Evolutionary conservation across 2,797 vertebrate species (phyloP).

Genomic region (Leuciscus waleckii): DNA sequence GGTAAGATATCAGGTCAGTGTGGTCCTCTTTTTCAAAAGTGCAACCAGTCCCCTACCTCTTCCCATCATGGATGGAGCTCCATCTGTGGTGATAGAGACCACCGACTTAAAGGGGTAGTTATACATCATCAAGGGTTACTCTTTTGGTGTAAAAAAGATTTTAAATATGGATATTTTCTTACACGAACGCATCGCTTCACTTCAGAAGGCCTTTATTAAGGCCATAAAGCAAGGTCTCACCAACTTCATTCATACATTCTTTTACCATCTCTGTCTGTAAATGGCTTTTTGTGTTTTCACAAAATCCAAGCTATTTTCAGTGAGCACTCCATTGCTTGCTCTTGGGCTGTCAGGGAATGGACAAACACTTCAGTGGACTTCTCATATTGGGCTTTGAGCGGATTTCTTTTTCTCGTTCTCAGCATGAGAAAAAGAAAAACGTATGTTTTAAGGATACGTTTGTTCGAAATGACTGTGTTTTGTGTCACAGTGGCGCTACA

Average conservation of each 20-base stretch:
- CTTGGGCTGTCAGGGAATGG: too few relatives aligned
- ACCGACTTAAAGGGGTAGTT: not conserved
- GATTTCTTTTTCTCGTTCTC: not conserved
- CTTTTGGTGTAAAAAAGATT: too few relatives aligned
- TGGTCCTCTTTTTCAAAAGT: conserved; percentile 7
- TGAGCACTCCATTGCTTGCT: too few relatives aligned
- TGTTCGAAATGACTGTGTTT: not conserved
- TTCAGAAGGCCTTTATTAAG: too few relatives aligned
- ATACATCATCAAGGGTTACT: too few relatives aligned
- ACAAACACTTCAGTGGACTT: not conserved
- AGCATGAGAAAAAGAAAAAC: not conserved
- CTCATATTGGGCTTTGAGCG: conserved; percentile 3
- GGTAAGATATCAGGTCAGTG: not conserved
- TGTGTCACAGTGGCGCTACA: not conserved
- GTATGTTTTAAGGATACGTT: not conserved
- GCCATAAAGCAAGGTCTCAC: not conserved
- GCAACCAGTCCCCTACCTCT: not conserved
- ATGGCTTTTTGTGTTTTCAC: not conserved
- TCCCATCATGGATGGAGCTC: conserved; percentile 6
- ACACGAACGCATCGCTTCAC: too few relatives aligned
- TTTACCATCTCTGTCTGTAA: not conserved
- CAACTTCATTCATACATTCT: conserved; percentile 16
- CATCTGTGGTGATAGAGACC: conserved; percentile 15
- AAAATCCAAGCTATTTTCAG: too few relatives aligned
- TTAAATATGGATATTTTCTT: too few relatives aligned